Conservation (phyloP, 2,888 invertebrate genomes). For the Eledona agricola region DNA sequence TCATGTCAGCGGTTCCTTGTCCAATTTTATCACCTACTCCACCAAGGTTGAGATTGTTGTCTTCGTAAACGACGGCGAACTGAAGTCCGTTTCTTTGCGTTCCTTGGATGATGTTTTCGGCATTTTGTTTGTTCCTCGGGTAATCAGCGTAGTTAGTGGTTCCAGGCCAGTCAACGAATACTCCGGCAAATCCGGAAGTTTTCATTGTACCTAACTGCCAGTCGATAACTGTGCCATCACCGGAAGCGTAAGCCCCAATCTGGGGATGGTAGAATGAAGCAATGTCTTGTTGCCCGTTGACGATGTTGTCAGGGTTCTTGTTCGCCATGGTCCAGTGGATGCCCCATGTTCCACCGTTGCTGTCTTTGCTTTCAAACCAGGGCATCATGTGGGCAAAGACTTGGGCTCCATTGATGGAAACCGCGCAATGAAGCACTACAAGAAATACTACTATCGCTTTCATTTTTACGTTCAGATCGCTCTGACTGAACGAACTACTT, state of each 20-base stretch:
- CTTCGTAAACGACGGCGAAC: slow-evolving; percentile 31
- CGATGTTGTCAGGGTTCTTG: slow-evolving; percentile 12
- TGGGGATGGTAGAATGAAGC: slow-evolving; percentile 20
- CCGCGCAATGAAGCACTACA: too few species aligned
- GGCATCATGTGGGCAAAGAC: slow-evolving; percentile 28
- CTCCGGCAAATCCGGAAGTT: slow-evolving; percentile 14
- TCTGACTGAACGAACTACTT: too few species aligned
- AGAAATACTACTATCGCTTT: too few species aligned
- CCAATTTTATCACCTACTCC: slow-evolving; percentile 19
- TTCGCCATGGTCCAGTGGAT: slow-evolving; percentile 28
- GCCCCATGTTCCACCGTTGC: slow-evolving; percentile 17
- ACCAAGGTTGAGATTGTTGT: slow-evolving; percentile 25
- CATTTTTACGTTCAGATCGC: too few species aligned
- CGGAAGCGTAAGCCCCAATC: slow-evolving; percentile 19
- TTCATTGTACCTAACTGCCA: slow-evolving; percentile 24
- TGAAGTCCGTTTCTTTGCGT: slow-evolving; percentile 12
- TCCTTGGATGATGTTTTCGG: slow-evolving; percentile 22
- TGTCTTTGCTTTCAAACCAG: slow-evolving; percentile 20
- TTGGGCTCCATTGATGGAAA: too few species aligned
- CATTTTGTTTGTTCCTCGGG: slow-evolving; percentile 21
- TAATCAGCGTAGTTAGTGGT: slow-evolving; percentile 21
- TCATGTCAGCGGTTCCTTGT: slow-evolving; percentile 24
- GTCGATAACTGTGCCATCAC: slow-evolving; percentile 12
- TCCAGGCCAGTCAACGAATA: slow-evolving; percentile 30
- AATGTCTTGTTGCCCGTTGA: slow-evolving; percentile 20